Percentiles rank a stretch among this genome's conserved stretches.
Conservation (phyloP, 2,113 vertebrate genomes). For the Myotis davidii region DNA sequence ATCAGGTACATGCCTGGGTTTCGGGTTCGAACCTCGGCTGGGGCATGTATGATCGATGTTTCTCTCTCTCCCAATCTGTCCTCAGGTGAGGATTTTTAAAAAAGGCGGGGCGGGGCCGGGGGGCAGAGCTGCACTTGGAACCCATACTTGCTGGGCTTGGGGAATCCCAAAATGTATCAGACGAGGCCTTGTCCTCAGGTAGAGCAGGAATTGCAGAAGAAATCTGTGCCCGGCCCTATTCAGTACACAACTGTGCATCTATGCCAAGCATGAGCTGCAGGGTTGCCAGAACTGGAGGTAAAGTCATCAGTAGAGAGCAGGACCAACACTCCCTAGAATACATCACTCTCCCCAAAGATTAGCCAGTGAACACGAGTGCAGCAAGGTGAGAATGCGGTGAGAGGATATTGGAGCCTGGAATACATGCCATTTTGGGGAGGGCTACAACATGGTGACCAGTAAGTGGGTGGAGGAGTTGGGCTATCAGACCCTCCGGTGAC, state of each 20-base stretch:
- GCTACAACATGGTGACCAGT: not conserved
- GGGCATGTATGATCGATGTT: no score
- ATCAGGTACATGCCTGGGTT: no score
- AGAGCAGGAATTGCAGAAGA: not conserved
- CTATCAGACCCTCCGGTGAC: not conserved
- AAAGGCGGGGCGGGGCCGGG: no score
- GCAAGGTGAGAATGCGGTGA: not conserved
- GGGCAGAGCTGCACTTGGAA: not conserved
- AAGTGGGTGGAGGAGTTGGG: not conserved
- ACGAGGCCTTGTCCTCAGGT: not conserved
- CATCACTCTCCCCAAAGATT: rapidly evolving
- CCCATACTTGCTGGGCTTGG: not conserved
- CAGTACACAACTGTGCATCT: not conserved
- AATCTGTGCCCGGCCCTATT: not conserved
- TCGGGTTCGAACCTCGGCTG: no score
- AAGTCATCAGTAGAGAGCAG: not conserved
- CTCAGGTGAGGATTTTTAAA: no score
- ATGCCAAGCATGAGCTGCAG: not conserved
- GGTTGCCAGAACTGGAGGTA: not conserved
- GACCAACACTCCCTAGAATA: not conserved
- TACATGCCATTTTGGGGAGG: not conserved
- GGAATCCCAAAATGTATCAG: not conserved
- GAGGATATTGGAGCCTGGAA: not conserved
- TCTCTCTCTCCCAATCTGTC: no score
- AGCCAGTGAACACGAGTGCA: no score